phyloP scores from a whole-genome alignment of 2,888 invertebrate genomes.

The Atethmia centrago region DNA sequence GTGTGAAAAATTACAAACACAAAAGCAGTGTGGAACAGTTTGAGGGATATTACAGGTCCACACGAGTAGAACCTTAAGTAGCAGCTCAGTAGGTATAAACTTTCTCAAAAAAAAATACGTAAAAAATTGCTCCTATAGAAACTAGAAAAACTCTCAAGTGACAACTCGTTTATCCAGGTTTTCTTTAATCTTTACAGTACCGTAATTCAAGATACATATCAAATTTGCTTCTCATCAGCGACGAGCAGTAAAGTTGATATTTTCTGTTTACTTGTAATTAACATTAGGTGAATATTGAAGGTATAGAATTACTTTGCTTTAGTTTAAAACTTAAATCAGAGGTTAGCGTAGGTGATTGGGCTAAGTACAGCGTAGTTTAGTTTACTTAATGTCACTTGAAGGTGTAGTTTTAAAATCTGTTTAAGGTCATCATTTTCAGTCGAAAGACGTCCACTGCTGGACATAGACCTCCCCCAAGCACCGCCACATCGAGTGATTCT shows the following conservation, averaged over 20 bases:
- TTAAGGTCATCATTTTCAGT: not conserved
- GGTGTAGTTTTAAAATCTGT: conserved; percentile 3
- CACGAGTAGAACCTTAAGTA: not conserved
- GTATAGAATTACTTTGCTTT: conserved; percentile 32
- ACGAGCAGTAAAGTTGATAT: conserved; percentile 31
- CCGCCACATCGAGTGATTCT: no score
- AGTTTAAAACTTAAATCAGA: conserved; percentile 34
- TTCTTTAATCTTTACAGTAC: conserved; percentile 6
- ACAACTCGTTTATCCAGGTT: not conserved
- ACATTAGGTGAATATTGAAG: conserved; percentile 29
- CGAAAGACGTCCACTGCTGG: no score
- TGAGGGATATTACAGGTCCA: not conserved
- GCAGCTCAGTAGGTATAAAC: no score
- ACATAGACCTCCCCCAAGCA: no score
- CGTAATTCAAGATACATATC: conserved; percentile 40
- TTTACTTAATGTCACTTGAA: conserved; percentile 32
- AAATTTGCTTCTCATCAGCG: not conserved
- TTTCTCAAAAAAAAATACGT: no score
- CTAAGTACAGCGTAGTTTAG: conserved; percentile 9
- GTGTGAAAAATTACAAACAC: not conserved
- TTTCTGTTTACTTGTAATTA: conserved; percentile 48
- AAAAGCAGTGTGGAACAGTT: not conserved
- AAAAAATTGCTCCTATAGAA: no score
- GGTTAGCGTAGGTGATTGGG: conserved; percentile 7
- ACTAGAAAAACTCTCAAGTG: not conserved